Conservation (phyloP, 1,140 invertebrate genomes). For the Dreissena polymorpha region DNA sequence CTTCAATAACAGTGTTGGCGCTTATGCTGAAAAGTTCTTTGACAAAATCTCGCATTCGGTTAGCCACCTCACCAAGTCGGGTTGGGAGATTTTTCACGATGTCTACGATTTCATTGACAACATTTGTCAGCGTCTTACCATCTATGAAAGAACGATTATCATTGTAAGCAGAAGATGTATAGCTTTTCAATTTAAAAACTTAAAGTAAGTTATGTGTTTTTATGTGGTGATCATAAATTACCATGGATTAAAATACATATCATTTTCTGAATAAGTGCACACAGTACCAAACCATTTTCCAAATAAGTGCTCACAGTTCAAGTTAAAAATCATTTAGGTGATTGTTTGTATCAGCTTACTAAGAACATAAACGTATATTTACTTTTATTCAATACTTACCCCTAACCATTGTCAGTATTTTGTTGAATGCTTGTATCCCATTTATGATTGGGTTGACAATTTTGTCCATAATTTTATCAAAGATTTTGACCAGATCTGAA, state of each 20-base stretch:
- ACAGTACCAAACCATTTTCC: not conserved
- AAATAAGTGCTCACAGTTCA: too few species aligned
- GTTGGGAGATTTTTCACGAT: slow-evolving; percentile 31
- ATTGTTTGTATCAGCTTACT: too few species aligned
- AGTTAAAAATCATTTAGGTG: too few species aligned
- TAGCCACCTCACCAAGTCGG: slow-evolving; percentile 6
- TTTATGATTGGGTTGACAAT: slow-evolving; percentile 29
- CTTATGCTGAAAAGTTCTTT: slow-evolving; percentile 18
- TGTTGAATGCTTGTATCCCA: not conserved
- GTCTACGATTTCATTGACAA: slow-evolving; percentile 8
- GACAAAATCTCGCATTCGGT: slow-evolving; percentile 11
- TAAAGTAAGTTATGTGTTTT: not conserved
- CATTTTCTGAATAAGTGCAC: too few species aligned
- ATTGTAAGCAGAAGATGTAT: too few species aligned
- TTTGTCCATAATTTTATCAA: slow-evolving; percentile 36
- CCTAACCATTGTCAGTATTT: not conserved
- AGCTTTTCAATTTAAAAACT: not conserved
- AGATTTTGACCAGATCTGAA: slow-evolving; percentile 33
- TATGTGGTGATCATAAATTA: not conserved
- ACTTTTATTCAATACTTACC: not conserved
- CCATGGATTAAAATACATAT: not conserved
- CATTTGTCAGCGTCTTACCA: not conserved
- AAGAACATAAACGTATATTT: too few species aligned
- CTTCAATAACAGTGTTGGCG: slow-evolving; percentile 20
- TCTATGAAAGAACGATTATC: not conserved